phyloP scores from a whole-genome alignment of 2,113 vertebrate species.

The Tachuris rubrigastra region DNA sequence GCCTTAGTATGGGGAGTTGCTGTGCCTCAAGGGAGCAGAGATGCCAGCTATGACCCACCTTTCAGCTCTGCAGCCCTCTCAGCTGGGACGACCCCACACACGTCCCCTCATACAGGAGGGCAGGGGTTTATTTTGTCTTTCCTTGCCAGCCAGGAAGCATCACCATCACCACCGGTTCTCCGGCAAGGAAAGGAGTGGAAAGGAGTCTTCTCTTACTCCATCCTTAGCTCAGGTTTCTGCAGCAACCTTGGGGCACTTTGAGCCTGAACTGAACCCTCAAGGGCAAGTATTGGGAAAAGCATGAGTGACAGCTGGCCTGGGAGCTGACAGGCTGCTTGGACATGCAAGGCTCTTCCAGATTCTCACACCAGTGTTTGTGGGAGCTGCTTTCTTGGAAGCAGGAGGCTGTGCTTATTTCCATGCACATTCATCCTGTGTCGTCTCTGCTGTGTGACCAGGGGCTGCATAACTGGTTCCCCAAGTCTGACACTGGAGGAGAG shows the following conservation, averaged over 20 bases:
- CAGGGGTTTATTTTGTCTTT: not conserved
- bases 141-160: not conserved
- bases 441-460: not conserved
- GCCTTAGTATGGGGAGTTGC: fast-evolving
- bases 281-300: not conserved
- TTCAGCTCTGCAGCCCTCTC: not conserved
- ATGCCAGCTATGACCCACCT: not conserved
- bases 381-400: not conserved
- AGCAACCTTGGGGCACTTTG: not conserved
- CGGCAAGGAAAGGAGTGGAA: not conserved
- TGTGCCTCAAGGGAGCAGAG: fast-evolving
- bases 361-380: not conserved
- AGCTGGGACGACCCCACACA: fast-evolving
- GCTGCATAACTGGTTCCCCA: not conserved
- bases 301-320: not conserved
- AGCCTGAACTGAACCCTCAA: not conserved
- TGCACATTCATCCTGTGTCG: not conserved
- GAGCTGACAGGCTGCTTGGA: not conserved
- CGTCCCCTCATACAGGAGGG: not conserved
- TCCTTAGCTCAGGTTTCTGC: not conserved
- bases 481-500: not conserved
- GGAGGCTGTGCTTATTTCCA: not conserved
- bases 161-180: not conserved
- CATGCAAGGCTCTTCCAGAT: not conserved
- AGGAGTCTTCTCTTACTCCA: not conserved